Evolutionary conservation across 2,888 invertebrate species (phyloP).

Genomic region (Uloborus plumipes): DNA sequence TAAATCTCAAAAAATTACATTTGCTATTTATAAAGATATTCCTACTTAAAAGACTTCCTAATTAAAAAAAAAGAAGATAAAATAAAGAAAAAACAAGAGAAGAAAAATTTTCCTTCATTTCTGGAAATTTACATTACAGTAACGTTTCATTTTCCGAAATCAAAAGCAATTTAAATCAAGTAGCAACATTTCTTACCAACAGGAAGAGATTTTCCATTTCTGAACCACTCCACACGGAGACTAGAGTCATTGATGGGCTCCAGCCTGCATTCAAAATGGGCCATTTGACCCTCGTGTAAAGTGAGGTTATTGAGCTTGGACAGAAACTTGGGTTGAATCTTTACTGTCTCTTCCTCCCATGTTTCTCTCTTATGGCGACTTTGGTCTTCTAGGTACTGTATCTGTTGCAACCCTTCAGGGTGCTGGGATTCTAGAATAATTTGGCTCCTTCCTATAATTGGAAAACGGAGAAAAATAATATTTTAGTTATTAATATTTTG

Average conservation of each 20-base stretch:
- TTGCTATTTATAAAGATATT: too few species aligned
- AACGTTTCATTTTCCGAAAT: too few species aligned
- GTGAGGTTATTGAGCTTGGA: constrained; percentile 86
- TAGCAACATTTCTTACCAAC: constrained; percentile 77
- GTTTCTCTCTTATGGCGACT: constrained; percentile 83
- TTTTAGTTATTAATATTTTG: too few species aligned
- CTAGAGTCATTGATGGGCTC: constrained; percentile 92
- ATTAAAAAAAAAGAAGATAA: too few species aligned
- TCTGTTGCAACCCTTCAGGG: constrained; percentile 91
- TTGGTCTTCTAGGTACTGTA: constrained; percentile 83
- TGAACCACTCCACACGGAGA: constrained; percentile 96
- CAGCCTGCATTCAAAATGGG: constrained; percentile 93
- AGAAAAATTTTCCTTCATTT: too few species aligned
- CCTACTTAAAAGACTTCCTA: too few species aligned
- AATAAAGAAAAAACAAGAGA: too few species aligned
- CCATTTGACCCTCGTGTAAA: constrained; percentile 87
- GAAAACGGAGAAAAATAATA: neutral
- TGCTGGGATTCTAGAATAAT: constrained; percentile 90
- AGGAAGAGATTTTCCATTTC: constrained; percentile 91
- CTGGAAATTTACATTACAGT: too few species aligned
- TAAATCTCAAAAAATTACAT: too few species aligned
- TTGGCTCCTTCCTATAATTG: constrained; percentile 65
- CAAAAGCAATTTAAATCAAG: too few species aligned
- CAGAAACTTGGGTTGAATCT: constrained; percentile 80
- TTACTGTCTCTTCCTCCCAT: constrained; percentile 86